phyloP scores from a whole-genome alignment of 2,888 invertebrate genomes.

The Drosophila anomelani region DNA sequence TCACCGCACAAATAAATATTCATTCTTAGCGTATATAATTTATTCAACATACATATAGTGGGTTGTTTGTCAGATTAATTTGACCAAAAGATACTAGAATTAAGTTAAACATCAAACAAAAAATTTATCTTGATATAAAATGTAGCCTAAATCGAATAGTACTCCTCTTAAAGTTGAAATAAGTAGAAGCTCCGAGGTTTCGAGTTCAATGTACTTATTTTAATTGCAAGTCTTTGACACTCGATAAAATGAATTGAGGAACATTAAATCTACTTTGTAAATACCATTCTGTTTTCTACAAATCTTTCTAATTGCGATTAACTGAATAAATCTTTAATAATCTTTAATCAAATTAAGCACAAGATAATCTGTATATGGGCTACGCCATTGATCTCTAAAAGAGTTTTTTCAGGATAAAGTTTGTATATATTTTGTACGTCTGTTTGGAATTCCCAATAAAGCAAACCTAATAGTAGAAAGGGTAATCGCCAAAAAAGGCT shows the following conservation, averaged over 20 bases:
- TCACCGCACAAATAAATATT: slow-evolving; percentile 36
- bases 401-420: not conserved
- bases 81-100: not conserved
- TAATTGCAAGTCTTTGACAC: not conserved
- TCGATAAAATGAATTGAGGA: not conserved
- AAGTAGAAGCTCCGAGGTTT: not conserved
- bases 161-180: not conserved
- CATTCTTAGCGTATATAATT: slow-evolving; percentile 19
- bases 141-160: not conserved
- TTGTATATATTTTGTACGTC: not conserved
- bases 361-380: not conserved
- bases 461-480: not conserved
- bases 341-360: not conserved
- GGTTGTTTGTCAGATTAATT: slow-evolving; percentile 11
- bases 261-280: fast-evolving
- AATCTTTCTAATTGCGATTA: not conserved
- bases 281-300: not conserved
- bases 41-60: slow-evolving; percentile 6
- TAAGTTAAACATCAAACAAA: not conserved
- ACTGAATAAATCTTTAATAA: not conserved
- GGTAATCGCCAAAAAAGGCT: not conserved
- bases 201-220: slow-evolving; percentile 8
- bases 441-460: not conserved
- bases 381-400: not conserved
- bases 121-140: slow-evolving; percentile 15